Conservation (phyloP, 2,888 invertebrate species). For the Lasiommata megera region DNA sequence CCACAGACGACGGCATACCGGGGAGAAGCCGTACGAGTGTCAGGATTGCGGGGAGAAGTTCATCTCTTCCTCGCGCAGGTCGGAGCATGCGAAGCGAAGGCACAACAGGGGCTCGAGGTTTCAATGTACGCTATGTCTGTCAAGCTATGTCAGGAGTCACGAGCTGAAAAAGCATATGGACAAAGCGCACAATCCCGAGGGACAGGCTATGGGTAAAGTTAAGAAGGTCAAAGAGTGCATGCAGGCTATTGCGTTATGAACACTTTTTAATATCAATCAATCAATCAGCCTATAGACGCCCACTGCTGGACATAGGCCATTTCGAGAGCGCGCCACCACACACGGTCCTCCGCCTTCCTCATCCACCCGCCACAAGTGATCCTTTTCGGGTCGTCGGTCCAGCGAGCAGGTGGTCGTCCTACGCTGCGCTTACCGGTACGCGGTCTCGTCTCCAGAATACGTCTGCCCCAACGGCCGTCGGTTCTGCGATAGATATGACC, state of each 20-base stretch:
- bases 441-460: too few relatives aligned
- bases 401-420: too few relatives aligned
- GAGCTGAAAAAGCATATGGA: conserved; percentile 60
- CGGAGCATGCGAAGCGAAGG: conserved; percentile 65
- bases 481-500: too few relatives aligned
- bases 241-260: neutral
- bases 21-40: conserved; percentile 70
- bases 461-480: too few relatives aligned
- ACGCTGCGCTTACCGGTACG: too few relatives aligned
- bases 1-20: conserved; percentile 70
- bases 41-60: conserved; percentile 66
- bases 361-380: too few relatives aligned
- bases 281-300: too few relatives aligned
- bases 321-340: too few relatives aligned
- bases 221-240: conserved; percentile 10
- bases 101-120: conserved; percentile 58
- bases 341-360: too few relatives aligned
- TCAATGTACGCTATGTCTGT: conserved; percentile 52
- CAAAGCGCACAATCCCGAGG: conserved; percentile 45
- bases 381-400: too few relatives aligned
- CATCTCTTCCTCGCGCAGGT: conserved; percentile 64
- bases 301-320: too few relatives aligned
- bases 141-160: conserved; percentile 54
- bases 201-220: conserved; percentile 12
- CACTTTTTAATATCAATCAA: too few relatives aligned